These are phyloP conservation scores for Therioaphis trifolii DNA, from an alignment of 2,888 invertebrate genomes.

Conservation along the genomic window DNA sequence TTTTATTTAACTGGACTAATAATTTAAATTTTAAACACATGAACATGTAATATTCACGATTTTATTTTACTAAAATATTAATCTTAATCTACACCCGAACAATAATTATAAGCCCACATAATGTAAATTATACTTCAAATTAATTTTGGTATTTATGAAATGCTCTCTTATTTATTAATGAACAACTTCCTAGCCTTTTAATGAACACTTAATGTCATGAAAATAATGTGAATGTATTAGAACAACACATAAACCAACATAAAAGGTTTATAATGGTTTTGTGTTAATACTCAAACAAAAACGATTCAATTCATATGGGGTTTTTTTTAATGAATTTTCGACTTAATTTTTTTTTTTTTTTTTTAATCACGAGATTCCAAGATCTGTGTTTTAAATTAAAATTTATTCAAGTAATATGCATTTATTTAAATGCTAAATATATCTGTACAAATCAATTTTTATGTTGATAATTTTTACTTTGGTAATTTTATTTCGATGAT, in stretches of 20 bases:
- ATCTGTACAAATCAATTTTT: too few relatives aligned
- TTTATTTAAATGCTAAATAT: too few relatives aligned
- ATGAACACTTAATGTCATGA: conserved; percentile 45
- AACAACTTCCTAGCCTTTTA: conserved; percentile 29
- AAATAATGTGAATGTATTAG: conserved; percentile 34
- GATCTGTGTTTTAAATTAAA: too few relatives aligned
- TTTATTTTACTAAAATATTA: too few relatives aligned
- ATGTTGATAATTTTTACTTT: too few relatives aligned
- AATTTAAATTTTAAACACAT: conserved; percentile 18
- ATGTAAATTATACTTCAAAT: conserved; percentile 36
- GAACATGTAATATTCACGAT: too few relatives aligned
- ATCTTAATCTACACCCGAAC: not conserved
- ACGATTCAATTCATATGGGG: not conserved
- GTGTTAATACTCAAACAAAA: conserved; percentile 29
- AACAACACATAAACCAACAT: conserved; percentile 33
- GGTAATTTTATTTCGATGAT: too few relatives aligned
- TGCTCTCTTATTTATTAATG: conserved; percentile 34
- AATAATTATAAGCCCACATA: not conserved
- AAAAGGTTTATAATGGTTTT: conserved; percentile 33
- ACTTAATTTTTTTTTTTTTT: too few relatives aligned
- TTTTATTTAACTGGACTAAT: conserved; percentile 14
- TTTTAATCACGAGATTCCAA: too few relatives aligned
- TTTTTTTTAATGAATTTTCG: too few relatives aligned
- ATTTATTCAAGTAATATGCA: too few relatives aligned
- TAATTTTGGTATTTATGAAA: conserved; percentile 31